Percentiles rank a stretch among this genome's conserved stretches.
Conservation (phyloP, 2,113 vertebrate species). For the Chionomys nivalis region DNA sequence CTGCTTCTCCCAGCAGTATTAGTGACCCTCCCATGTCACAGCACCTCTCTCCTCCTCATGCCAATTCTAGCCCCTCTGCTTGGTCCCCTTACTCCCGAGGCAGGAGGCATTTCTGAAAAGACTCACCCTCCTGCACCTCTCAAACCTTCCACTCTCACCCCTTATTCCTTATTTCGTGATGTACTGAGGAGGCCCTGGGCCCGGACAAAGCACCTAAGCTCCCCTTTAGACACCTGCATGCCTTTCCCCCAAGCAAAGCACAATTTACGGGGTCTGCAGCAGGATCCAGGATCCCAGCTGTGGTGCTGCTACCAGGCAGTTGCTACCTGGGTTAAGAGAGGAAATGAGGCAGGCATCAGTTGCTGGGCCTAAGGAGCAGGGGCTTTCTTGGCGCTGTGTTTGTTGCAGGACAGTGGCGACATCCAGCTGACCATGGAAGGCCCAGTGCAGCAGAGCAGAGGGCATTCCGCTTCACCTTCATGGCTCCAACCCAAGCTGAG, state of each 20-base stretch:
- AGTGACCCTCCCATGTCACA: slow-evolving; percentile 1
- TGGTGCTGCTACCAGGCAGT: neutral
- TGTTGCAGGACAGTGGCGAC: neutral
- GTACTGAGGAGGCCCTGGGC: slow-evolving; percentile 39
- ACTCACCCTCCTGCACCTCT: neutral
- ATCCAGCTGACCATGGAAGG: neutral
- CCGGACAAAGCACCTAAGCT: slow-evolving; percentile 61
- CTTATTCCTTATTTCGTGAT: neutral
- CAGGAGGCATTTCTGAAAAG: neutral
- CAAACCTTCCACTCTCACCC: slow-evolving; percentile 36
- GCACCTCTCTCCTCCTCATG: neutral
- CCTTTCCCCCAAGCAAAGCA: slow-evolving; percentile 74
- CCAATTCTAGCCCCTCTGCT: neutral
- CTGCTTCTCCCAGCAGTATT: slow-evolving; percentile 53
- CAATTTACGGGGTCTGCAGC: slow-evolving; percentile 57
- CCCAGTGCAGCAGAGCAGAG: neutral
- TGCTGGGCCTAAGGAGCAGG: neutral
- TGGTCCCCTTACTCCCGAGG: neutral
- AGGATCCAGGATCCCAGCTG: neutral
- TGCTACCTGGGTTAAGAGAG: neutral
- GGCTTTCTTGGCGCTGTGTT: neutral
- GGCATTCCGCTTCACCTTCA: neutral
- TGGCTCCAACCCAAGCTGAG: slow-evolving; percentile 6
- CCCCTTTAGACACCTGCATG: slow-evolving; percentile 8
- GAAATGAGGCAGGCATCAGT: neutral